Evolutionary conservation across 2,797 vertebrate species (phyloP).

Genomic region (Calcarius lapponicus): DNA sequence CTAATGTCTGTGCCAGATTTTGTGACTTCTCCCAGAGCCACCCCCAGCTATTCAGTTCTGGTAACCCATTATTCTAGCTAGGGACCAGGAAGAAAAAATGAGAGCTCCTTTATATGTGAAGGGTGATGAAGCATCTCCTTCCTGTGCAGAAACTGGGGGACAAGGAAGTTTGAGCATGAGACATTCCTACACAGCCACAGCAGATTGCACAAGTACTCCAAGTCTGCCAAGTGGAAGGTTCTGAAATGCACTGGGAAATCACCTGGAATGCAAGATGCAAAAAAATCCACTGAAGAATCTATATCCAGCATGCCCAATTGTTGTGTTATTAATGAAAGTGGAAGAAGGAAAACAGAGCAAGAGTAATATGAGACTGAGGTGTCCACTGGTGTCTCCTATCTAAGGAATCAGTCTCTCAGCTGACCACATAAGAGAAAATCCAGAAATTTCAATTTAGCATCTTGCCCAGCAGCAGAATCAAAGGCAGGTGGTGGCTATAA

Average conservation of each 20-base stretch:
- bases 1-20: background rate
- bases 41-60: background rate
- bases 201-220: background rate
- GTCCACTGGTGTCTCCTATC: background rate
- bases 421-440: background rate
- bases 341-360: background rate
- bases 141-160: background rate
- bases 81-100: background rate
- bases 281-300: background rate
- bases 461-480: slow-evolving; percentile 34
- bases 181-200: background rate
- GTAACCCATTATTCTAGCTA: background rate
- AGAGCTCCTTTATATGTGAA: background rate
- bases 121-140: background rate
- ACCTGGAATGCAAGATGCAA: background rate
- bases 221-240: background rate
- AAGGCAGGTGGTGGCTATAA: slow-evolving; percentile 51
- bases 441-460: background rate
- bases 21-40: background rate
- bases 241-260: background rate
- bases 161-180: rapidly evolving
- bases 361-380: background rate
- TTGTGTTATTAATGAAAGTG: background rate
- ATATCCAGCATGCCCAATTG: background rate
- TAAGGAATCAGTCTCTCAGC: background rate